phyloP scores from a whole-genome alignment of 1,140 invertebrate genomes.

The Zaprionus ornatus region DNA sequence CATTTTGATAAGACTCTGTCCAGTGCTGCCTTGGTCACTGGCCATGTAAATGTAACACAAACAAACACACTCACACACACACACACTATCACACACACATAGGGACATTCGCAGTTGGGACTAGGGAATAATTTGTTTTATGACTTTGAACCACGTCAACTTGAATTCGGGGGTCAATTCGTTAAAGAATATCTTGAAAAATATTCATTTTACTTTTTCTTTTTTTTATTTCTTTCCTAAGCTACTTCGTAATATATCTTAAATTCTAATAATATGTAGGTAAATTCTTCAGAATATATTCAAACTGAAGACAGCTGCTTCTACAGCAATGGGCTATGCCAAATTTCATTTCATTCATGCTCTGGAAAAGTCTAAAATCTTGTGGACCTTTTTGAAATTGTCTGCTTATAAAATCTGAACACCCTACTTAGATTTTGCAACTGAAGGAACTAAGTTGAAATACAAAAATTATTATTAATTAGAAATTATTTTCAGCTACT shows the following conservation, averaged over 20 bases:
- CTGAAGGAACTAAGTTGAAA: too few species aligned
- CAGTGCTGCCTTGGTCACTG: slow-evolving; percentile 25
- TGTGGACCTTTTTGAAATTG: too few species aligned
- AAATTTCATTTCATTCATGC: too few species aligned
- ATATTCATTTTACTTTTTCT: background rate
- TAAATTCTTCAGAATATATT: background rate
- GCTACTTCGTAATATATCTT: background rate
- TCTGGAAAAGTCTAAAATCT: too few species aligned
- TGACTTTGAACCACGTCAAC: slow-evolving; percentile 22
- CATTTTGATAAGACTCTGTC: slow-evolving; percentile 70
- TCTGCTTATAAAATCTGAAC: too few species aligned
- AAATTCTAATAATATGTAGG: background rate
- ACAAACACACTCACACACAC: slow-evolving; percentile 15
- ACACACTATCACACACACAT: slow-evolving; percentile 4
- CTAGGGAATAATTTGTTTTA: slow-evolving; percentile 36
- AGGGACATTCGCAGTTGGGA: background rate
- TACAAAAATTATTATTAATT: too few species aligned
- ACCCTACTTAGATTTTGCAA: too few species aligned
- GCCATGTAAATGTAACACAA: slow-evolving; percentile 58
- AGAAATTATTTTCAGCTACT: too few species aligned
- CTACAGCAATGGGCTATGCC: too few species aligned
- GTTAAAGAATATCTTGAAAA: background rate
- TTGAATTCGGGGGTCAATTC: background rate
- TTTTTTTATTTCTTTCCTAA: background rate
- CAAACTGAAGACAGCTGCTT: background rate